Base-by-base conservation (phyloP, 2,888 invertebrate genomes). In the Phyllotreta striolata region DNA sequence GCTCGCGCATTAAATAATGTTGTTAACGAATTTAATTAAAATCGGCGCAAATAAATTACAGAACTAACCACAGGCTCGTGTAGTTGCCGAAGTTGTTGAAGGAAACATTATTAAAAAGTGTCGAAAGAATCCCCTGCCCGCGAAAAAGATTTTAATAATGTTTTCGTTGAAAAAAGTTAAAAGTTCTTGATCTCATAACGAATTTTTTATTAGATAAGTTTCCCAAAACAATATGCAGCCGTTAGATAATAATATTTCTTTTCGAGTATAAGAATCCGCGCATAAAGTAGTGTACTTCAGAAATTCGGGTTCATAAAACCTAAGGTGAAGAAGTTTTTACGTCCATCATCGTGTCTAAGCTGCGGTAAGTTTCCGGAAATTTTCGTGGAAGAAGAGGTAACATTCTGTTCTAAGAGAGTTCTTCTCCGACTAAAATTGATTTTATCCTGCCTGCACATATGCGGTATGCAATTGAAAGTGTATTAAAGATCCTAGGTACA, bases 181-280 rank as follows among this genome's bases (percentile, higher is more conserved):
- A 67, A 65, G 52, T 64, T 69, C 62, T 66, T 67, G 66, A 70
- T 70, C 69, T 70, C 62, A 64, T 59, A 64, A 66, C 61, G 65
- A 63, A 66, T 70, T 70, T 69, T 70, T 70, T 70, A 70, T 70
- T 70, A 67, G 67, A 66, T 66, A 70, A 70, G 56, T 70, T 69
- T 44, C 49, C 61, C 57, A 63, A 69, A 65, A 67, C 66, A 63
- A 67, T 64, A 66, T 67, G 66, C 67, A 70, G 66, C 66, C 63
- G 69, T 65, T 64, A 60, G 63, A 60, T 65, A 58, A 65, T 65
- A 65, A 65, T 61, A 65, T 65, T 61, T 58, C 55, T 65, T 37
- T 37, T 47, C 47, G 9, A 57, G 57, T 62, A 62, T 57, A 34
- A 56, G 57, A 57, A 57, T 46, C 57, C 40, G 38, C 39, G 61